These are phyloP conservation scores for Nestor notabilis DNA, from an alignment of 2,113 vertebrate species.

Conservation along the genomic window DNA sequence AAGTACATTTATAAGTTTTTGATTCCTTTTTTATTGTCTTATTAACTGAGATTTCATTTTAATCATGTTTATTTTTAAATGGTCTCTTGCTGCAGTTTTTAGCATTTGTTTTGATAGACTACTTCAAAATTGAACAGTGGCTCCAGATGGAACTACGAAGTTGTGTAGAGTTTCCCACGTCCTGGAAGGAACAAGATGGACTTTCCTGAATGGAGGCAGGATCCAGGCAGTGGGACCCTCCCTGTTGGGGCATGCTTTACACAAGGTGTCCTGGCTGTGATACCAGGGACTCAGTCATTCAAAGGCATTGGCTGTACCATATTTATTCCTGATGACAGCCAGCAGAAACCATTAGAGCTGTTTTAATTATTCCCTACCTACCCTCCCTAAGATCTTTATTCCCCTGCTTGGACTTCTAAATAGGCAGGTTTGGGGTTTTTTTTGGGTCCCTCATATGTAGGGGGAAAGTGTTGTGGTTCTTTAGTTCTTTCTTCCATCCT, in stretches of 20 bases:
- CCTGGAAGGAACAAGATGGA: neutral
- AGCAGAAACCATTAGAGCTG: neutral
- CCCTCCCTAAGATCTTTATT: neutral
- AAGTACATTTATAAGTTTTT: neutral
- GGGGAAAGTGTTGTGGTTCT: neutral
- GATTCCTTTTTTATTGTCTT: neutral
- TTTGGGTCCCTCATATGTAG: accelerated
- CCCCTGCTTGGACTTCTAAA: neutral
- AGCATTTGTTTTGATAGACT: conserved; percentile 22
- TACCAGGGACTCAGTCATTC: neutral
- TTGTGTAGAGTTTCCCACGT: neutral
- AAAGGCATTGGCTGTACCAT: neutral
- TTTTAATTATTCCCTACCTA: neutral
- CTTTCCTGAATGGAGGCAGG: neutral
- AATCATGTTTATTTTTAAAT: conserved; percentile 7
- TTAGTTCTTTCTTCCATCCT: neutral
- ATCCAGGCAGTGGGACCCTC: neutral
- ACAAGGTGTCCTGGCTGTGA: accelerated
- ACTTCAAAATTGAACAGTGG: conserved; percentile 16
- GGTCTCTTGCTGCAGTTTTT: conserved; percentile 23
- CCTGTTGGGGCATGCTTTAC: neutral
- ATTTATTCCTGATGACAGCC: neutral
- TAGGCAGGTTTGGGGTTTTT: too few species aligned
- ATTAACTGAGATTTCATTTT: conserved; percentile 41
- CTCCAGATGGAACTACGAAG: conserved; percentile 47